Percentiles rank a stretch among this genome's conserved stretches.
Conservation (phyloP, 2,797 vertebrate species). For the Tokudaia tokunoshimensis region DNA sequence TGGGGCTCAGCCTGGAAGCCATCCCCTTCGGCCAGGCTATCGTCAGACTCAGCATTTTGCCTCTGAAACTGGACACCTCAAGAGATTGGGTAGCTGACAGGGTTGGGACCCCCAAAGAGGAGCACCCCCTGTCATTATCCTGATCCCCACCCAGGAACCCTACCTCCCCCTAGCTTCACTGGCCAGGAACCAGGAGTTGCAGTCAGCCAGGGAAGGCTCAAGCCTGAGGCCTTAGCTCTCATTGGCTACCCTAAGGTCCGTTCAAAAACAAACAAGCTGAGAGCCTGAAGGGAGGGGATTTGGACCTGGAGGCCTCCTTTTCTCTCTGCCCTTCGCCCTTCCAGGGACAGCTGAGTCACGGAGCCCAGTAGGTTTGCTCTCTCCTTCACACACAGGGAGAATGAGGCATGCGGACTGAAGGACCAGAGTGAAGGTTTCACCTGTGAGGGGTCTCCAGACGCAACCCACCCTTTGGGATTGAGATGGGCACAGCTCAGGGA, state of each 20-base stretch:
- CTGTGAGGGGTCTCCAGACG: background rate
- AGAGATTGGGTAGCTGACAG: slow-evolving; percentile 46
- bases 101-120: slow-evolving; percentile 15
- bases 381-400: background rate
- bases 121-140: background rate
- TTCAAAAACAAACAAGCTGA: slow-evolving; percentile 75
- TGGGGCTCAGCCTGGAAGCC: background rate
- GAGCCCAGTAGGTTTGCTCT: background rate
- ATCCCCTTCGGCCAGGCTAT: background rate
- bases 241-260: slow-evolving; percentile 42
- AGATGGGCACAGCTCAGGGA: background rate
- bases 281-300: background rate
- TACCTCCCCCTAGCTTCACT: too few species aligned
- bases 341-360: background rate
- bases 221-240: background rate
- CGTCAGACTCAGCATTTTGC: background rate
- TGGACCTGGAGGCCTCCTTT: background rate
- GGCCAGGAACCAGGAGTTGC: background rate
- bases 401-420: background rate
- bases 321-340: background rate
- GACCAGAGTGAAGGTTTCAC: background rate
- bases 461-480: background rate
- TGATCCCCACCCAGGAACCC: background rate
- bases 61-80: background rate
- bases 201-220: background rate